Evolutionary conservation across 1,140 invertebrate genomes (phyloP).

Genomic region (Pseudoatta argentina): DNA sequence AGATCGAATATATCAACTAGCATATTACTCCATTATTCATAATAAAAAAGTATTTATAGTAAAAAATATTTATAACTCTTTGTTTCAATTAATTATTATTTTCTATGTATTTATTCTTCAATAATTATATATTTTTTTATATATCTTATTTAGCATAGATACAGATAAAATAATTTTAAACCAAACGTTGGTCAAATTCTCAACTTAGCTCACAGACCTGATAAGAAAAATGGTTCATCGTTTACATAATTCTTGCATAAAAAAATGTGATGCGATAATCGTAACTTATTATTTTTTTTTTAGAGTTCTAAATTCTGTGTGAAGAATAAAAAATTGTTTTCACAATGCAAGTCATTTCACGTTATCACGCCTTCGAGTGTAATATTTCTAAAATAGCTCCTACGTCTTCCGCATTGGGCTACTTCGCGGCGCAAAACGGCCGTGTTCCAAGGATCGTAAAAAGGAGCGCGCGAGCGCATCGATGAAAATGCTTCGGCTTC

Average conservation of each 20-base stretch:
- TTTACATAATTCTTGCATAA: neutral
- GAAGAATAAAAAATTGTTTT: slow-evolving; percentile 7
- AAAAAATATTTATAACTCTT: neutral
- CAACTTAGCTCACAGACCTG: neutral
- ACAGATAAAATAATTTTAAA: neutral
- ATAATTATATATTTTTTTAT: neutral
- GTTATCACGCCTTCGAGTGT: neutral
- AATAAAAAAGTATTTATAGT: neutral
- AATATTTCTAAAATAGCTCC: neutral
- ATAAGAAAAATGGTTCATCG: neutral
- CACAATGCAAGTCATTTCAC: neutral
- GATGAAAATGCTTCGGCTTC: slow-evolving; percentile 69
- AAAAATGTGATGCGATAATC: neutral
- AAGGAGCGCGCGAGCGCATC: slow-evolving; percentile 19
- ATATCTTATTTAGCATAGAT: neutral
- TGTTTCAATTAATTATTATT: neutral
- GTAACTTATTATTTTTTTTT: neutral
- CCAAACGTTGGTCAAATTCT: neutral
- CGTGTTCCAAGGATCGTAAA: slow-evolving; percentile 68
- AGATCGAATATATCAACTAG: slow-evolving; percentile 1
- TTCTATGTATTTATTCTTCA: neutral
- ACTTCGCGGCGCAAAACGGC: slow-evolving; percentile 61
- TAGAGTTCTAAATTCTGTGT: too few species aligned
- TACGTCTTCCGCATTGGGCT: slow-evolving; percentile 75
- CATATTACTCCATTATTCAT: neutral